Base-by-base conservation (phyloP, 2,113 vertebrate species). In the Emberiza fucata region DNA sequence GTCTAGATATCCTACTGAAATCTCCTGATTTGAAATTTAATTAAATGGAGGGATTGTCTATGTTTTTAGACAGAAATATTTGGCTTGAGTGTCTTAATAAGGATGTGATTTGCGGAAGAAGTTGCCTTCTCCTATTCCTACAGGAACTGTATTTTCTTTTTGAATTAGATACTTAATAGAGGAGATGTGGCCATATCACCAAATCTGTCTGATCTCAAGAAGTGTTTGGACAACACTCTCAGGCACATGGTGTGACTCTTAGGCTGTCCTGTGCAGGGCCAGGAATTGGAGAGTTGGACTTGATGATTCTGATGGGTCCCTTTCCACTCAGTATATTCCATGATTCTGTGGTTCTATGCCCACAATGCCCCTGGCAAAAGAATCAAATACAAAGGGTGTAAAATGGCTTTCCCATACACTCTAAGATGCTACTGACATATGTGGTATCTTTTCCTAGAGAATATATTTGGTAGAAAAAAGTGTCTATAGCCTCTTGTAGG, bases 1-100 rank as follows among this genome's bases (percentile, higher is more conserved):
- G 39, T 95, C 77, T 94, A 94, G 94, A 95, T 87, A 91, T 48
- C 59, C 37, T 78, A 45, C 63, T 90, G 81, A 70, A 78, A 75
- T 86, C 81, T 93, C 33, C 81, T 0, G 3, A 78, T 27, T 29
- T 95, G 60, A 61, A 95, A 97, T 95, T 96, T 95, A 95, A 94
- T 96, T 84, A 89, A 84, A 79, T 54, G 15, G 42, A 85, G 23
- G 33, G 22, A 68, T 56, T 82, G 37, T 84, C 75, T 76, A 6
- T 27, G 5, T 33, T 66, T 91, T 61, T 68, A 39, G 75, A 79
- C 80, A 70, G 69, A 87, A 96, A 39, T 79, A 69, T 63, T 69
- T 96, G 65, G n/a, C 39, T 84, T 22, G 3, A 45, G 3, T 60
- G 14, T 94, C 51, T 83, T 42, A 15, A 65, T 61, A 44, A 94